Evolutionary conservation across 2,797 vertebrate species (phyloP).

Genomic region (Austrolebias charrua): DNA sequence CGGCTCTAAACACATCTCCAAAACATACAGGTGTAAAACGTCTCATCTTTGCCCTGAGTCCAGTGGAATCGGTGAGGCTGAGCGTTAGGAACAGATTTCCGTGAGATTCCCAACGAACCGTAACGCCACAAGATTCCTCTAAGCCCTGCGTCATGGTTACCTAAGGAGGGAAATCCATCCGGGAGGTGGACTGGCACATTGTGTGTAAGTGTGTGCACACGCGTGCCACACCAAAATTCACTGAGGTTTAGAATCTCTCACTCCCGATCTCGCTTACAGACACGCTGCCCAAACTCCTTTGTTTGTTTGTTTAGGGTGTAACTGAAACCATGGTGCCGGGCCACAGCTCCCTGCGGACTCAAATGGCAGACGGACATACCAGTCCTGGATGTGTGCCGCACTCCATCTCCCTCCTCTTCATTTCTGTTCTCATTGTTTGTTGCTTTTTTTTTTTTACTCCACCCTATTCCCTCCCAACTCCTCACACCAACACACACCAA

Average conservation of each 20-base stretch:
- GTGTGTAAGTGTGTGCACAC: slow-evolving; percentile 14
- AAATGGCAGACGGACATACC: slow-evolving; percentile 62
- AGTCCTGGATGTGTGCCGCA: slow-evolving; percentile 37
- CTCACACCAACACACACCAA: slow-evolving; percentile 23
- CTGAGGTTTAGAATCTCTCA: slow-evolving; percentile 23
- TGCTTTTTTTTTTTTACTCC: neutral
- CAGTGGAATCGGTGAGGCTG: slow-evolving; percentile 27
- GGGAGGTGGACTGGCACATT: slow-evolving; percentile 26
- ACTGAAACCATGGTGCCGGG: slow-evolving; percentile 80
- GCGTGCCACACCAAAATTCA: slow-evolving; percentile 37
- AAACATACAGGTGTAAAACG: slow-evolving; percentile 24
- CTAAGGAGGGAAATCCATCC: slow-evolving; percentile 50
- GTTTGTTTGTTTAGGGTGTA: slow-evolving; percentile 83
- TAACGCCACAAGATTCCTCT: slow-evolving; percentile 26
- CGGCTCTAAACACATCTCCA: slow-evolving; percentile 25
- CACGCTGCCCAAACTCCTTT: slow-evolving; percentile 53
- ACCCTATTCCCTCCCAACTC: slow-evolving; percentile 15
- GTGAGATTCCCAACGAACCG: slow-evolving; percentile 34
- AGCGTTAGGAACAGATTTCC: slow-evolving; percentile 47
- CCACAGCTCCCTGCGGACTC: slow-evolving; percentile 67
- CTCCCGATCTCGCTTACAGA: slow-evolving; percentile 23
- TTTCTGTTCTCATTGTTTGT: slow-evolving; percentile 31
- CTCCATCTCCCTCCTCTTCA: slow-evolving; percentile 24
- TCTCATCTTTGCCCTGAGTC: slow-evolving; percentile 25
- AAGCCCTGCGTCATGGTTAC: slow-evolving; percentile 41